Conservation (phyloP, 2,888 invertebrate genomes). For the Polydrusus cervinus region DNA sequence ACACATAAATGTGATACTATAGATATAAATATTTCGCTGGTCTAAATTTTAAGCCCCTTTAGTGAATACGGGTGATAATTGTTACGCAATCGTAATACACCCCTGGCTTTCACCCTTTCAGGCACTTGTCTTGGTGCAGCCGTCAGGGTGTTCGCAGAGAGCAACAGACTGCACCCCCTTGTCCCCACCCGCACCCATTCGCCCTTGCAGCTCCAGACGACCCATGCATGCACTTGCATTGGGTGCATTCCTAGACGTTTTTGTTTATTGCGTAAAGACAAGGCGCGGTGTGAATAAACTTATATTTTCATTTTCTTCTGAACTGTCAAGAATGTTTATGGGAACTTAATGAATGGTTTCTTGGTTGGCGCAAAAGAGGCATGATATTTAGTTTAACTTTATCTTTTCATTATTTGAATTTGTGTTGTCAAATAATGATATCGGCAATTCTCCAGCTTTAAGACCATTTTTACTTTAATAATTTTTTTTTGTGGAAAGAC, state of each 20-base stretch:
- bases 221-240: conserved; percentile 21
- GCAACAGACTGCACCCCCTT: conserved; percentile 24
- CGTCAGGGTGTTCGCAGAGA: conserved; percentile 58
- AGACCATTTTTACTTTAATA: too few relatives aligned
- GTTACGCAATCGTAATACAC: neutral
- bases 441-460: too few relatives aligned
- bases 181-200: conserved; percentile 21
- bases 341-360: too few relatives aligned
- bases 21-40: too few relatives aligned
- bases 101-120: conserved; percentile 64
- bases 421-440: too few relatives aligned
- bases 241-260: conserved; percentile 39
- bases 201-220: conserved; percentile 28
- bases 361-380: too few relatives aligned
- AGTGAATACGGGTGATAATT: too few relatives aligned
- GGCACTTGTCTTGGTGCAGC: conserved; percentile 67
- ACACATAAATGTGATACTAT: too few relatives aligned
- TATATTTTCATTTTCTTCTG: neutral
- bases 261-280: conserved; percentile 34
- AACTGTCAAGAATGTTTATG: neutral
- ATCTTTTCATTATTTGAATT: too few relatives aligned
- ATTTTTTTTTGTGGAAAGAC: too few relatives aligned
- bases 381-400: too few relatives aligned
- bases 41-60: too few relatives aligned
- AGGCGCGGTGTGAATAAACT: conserved; percentile 14